These are phyloP conservation scores for Burhinus oedicnemus DNA, from an alignment of 2,113 vertebrate genomes.

Conservation along the genomic window DNA sequence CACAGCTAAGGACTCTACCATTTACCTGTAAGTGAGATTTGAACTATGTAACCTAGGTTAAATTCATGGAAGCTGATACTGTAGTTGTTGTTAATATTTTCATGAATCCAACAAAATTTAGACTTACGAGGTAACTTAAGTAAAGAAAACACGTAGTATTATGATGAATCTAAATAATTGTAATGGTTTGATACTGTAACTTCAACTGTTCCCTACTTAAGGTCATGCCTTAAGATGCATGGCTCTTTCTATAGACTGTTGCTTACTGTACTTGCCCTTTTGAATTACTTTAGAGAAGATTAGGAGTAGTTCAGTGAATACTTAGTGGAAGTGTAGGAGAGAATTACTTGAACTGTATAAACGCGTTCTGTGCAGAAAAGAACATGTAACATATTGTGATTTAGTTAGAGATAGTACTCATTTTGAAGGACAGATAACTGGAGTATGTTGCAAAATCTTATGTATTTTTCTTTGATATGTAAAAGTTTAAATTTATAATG, in stretches of 20 bases:
- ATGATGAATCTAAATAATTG: background rate
- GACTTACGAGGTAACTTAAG: background rate
- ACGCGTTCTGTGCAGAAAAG: background rate
- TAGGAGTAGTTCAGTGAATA: background rate
- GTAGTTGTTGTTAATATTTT: background rate
- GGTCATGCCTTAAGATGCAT: background rate
- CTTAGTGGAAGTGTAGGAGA: background rate
- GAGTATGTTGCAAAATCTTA: background rate
- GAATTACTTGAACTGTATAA: background rate
- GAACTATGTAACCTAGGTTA: background rate
- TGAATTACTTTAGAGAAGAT: background rate
- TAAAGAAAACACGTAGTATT: background rate
- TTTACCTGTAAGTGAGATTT: background rate
- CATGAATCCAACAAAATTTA: background rate
- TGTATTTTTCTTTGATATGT: background rate
- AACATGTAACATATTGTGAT: background rate
- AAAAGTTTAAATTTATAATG: background rate
- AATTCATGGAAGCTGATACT: background rate
- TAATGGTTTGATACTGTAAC: background rate
- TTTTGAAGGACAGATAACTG: background rate
- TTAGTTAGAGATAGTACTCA: background rate
- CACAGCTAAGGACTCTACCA: background rate
- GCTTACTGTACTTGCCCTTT: background rate
- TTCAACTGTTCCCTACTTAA: background rate
- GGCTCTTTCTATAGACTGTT: background rate